These are phyloP conservation scores for Arnoldichthys spilopterus DNA, from an alignment of 2,797 vertebrate genomes.

Conservation along the genomic window DNA sequence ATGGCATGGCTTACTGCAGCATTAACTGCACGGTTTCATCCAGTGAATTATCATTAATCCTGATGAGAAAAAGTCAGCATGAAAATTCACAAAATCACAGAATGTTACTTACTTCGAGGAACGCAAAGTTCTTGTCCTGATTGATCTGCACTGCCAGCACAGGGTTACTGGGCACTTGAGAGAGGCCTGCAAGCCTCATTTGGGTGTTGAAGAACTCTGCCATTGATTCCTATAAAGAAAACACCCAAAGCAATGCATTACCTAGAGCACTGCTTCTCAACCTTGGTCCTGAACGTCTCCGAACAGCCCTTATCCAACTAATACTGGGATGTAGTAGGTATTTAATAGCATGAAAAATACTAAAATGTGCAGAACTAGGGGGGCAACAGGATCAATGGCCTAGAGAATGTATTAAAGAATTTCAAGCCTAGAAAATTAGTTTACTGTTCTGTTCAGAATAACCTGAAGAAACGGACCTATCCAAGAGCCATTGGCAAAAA, in stretches of 20 bases:
- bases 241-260: not conserved
- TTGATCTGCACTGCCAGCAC: slow-evolving; percentile 83
- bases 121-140: slow-evolving; percentile 82
- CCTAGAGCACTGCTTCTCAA: too few relatives aligned
- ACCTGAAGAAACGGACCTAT: too few relatives aligned
- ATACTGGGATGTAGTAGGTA: too few relatives aligned
- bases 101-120: slow-evolving; percentile 44
- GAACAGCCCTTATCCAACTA: too few relatives aligned
- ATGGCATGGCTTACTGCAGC: not conserved
- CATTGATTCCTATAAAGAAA: slow-evolving; percentile 65
- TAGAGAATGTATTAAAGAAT: not conserved
- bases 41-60: too few relatives aligned
- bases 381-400: too few relatives aligned
- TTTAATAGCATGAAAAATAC: too few relatives aligned
- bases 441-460: too few relatives aligned
- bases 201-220: slow-evolving; percentile 83
- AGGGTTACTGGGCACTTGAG: slow-evolving; percentile 77
- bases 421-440: not conserved
- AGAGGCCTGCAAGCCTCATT: slow-evolving; percentile 80
- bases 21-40: not conserved
- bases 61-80: too few relatives aligned
- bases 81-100: not conserved
- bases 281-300: too few relatives aligned
- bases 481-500: too few relatives aligned
- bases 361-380: too few relatives aligned